Base-by-base conservation (phyloP, 2,888 invertebrate genomes). In the Horisme vitalbata region DNA sequence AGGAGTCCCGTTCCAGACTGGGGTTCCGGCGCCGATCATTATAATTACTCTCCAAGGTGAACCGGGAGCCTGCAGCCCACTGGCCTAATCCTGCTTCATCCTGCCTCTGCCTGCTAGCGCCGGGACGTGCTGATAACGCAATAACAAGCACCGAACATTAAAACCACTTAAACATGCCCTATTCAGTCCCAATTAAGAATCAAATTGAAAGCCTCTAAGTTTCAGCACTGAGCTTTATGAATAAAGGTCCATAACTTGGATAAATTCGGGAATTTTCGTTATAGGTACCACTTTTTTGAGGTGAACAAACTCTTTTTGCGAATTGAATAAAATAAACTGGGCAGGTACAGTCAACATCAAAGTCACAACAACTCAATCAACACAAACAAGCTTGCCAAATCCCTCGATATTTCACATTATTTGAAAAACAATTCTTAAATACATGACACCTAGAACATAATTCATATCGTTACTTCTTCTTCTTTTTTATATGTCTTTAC, bases 1-100 rank as follows among this genome's bases (percentile, higher is more conserved):
- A 85, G 78, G 79, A 76, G 70, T 79, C 80, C 83, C 84, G 80
- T 75, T 78, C 82, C 84, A 79, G 84, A 76, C 81, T 77, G 67
- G 79, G 79, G 81, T 78, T 82, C 82, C 83, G 86, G 85, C 87
- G 80, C 85, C 84, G 85, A 86, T 86, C 85, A 86, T 86, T 88
- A 87, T 89, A 89, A 89, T 88, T 88, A 89, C 87, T 88, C 88
- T 89, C 85, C 85, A 85, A 87, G 83, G 88, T 84, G 83, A 83
- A 83, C 66, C 72, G 81, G 78, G 82, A 77, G 81, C 77, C 61
- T 80, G 75, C 75, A 77, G 72, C 75, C 80, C 75, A 78, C 81
- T 76, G 77, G 76, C 75, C 79, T 80, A 79, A 82, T 83, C 85
- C 81, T 74, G 70, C 46, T 31, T 64, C 45, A 18, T 24, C 41